Conservation (phyloP, 2,113 vertebrate species). For the human region DNA sequence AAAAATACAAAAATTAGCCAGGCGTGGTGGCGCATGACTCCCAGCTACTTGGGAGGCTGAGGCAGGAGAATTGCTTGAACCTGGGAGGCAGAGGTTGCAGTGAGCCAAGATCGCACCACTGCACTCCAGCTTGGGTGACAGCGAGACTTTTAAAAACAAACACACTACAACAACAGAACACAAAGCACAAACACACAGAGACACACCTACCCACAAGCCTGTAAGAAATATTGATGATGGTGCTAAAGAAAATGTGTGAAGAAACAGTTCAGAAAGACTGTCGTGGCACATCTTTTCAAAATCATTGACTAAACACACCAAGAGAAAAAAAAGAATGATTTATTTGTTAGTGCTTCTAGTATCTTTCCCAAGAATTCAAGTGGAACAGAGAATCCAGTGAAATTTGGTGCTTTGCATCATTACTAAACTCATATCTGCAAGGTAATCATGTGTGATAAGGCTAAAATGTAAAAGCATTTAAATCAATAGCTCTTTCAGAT, state of each 20-base stretch:
- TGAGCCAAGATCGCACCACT: no score
- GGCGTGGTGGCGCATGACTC: no score
- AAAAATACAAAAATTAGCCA: no score
- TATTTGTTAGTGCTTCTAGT: conserved; percentile 34
- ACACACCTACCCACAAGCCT: background rate
- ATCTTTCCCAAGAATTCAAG: conserved; percentile 42
- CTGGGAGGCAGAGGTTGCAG: no score
- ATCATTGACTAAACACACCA: background rate
- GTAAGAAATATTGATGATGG: background rate
- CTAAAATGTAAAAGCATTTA: conserved; percentile 61
- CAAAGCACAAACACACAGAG: background rate
- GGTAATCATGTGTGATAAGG: conserved; percentile 60
- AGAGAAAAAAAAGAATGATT: background rate
- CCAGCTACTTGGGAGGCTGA: no score
- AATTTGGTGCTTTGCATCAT: conserved; percentile 40
- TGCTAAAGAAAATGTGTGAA: background rate
- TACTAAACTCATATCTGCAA: conserved; percentile 62
- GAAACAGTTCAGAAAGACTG: background rate
- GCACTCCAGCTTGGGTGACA: no score
- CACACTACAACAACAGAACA: no score
- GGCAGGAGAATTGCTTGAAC: no score
- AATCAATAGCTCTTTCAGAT: conserved; percentile 68
- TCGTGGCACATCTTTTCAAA: background rate
- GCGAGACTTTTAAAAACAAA: no score
- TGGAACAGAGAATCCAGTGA: conserved; percentile 53